Conservation (phyloP, 2,888 invertebrate genomes). For the Nowickia ferox region DNA sequence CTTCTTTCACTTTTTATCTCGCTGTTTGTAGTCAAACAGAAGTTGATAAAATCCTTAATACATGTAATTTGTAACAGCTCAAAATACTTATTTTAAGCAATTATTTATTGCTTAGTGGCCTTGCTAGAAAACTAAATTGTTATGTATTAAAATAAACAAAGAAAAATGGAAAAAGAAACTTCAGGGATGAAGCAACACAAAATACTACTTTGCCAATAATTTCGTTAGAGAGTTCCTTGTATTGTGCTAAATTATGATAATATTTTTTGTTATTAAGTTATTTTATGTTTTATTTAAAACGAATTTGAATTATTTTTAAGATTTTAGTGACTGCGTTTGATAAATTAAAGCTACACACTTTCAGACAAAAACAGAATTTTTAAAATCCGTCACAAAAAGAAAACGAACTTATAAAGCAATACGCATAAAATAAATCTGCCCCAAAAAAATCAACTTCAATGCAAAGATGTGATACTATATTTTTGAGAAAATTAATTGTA, state of each 20-base stretch:
- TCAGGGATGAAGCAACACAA: background rate
- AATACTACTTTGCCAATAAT: slow-evolving; percentile 34
- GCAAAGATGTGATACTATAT: too few species aligned
- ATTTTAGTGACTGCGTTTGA: too few species aligned
- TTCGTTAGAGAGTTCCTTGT: slow-evolving; percentile 38
- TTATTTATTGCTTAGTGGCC: slow-evolving; percentile 44
- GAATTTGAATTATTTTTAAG: too few species aligned
- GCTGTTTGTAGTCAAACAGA: background rate
- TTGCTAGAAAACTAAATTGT: slow-evolving; percentile 29
- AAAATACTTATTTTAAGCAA: slow-evolving; percentile 18
- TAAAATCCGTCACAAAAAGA: too few species aligned
- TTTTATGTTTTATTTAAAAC: too few species aligned
- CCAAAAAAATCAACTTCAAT: too few species aligned
- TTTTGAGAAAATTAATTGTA: too few species aligned
- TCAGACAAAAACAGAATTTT: too few species aligned
- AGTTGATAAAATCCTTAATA: slow-evolving; percentile 24
- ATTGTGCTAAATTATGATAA: background rate
- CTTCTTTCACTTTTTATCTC: slow-evolving; percentile 1
- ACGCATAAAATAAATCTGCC: too few species aligned
- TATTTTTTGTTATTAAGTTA: too few species aligned
- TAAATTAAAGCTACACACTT: too few species aligned
- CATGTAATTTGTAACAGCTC: slow-evolving; percentile 32
- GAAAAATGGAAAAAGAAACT: background rate
- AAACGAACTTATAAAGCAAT: too few species aligned
- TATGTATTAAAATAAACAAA: slow-evolving; percentile 25